phyloP scores from a whole-genome alignment of 2,113 vertebrate genomes.

The Oenanthe oenanthe region DNA sequence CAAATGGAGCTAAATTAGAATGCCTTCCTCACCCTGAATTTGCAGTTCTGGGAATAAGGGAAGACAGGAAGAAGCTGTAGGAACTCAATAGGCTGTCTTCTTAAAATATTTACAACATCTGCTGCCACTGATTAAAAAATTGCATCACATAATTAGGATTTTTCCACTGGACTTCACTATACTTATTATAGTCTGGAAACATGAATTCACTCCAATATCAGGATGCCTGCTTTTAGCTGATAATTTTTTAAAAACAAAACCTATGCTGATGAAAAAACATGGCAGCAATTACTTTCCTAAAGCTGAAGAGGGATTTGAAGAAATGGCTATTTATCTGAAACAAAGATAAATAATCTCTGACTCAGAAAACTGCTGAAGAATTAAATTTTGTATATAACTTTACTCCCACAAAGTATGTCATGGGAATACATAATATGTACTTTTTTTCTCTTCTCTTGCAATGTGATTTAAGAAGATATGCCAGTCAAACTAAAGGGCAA shows the following conservation, averaged over 20 bases:
- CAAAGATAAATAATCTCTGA: background rate
- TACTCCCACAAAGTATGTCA: background rate
- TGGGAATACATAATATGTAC: background rate
- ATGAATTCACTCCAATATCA: background rate
- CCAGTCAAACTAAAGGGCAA: background rate
- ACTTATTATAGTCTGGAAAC: background rate
- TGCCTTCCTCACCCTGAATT: background rate
- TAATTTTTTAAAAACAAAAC: background rate
- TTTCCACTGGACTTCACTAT: background rate
- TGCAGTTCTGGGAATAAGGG: background rate
- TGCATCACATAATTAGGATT: background rate
- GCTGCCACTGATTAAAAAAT: background rate
- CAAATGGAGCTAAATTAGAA: background rate
- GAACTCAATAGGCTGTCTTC: background rate
- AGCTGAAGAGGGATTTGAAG: background rate
- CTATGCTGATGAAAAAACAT: background rate
- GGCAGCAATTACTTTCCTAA: background rate
- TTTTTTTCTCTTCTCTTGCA: background rate
- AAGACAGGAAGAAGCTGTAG: background rate
- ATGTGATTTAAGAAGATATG: background rate
- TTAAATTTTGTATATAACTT: background rate
- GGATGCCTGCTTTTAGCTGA: background rate
- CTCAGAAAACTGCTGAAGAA: background rate
- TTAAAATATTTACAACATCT: background rate
- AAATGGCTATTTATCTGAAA: background rate